Base-by-base conservation (phyloP, 2,113 vertebrate genomes). In the Corythaixoides concolor region DNA sequence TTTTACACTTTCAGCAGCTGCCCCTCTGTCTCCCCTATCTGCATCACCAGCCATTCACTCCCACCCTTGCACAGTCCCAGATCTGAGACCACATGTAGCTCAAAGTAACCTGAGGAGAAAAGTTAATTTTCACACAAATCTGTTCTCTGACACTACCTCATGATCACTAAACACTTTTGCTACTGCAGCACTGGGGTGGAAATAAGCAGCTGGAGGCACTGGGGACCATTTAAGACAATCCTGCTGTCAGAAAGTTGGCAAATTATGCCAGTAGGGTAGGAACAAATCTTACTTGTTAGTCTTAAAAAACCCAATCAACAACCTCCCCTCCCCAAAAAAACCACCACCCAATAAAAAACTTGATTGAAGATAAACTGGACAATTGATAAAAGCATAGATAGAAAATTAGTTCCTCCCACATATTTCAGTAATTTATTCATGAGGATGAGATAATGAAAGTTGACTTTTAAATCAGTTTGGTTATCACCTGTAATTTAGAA, bases 401-500 rank as follows among this genome's bases (percentile, higher is more conserved):
- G 90, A 75, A 47, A 85, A 88, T 62, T 5, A 56, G 69, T 79
- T 89, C 95, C 73, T 90, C 87, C 85, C 75, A 92, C 60, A 11
- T 35, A 52, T 53, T 75, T 75, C 58, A 81, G 62, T 63, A 95
- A 76, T 77, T 90, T 75, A 91, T 87, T 94, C 90, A 92, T n/a
- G 21, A 83, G n/a, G 43, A 64, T 89, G 55, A 89, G 86, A 95
- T 89, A 87, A 94, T 50, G 49, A 91, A 91, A 92, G 78, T 20
- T 95, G 62, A 85, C 53, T 96, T 95, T 79, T 89, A 47, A 58
- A 93, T 97, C 93, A 94, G 68, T 50, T 76, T 86, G 32, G 55
- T 88, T 95, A 93, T 95, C 91, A 92, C 58, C 67, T 84, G 62
- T n/a, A 81, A 96, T 96, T 93, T 90, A 86, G 75, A 94, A 90